Evolutionary conservation across 2,797 vertebrate genomes (phyloP).

Genomic region (Pampus argenteus): DNA sequence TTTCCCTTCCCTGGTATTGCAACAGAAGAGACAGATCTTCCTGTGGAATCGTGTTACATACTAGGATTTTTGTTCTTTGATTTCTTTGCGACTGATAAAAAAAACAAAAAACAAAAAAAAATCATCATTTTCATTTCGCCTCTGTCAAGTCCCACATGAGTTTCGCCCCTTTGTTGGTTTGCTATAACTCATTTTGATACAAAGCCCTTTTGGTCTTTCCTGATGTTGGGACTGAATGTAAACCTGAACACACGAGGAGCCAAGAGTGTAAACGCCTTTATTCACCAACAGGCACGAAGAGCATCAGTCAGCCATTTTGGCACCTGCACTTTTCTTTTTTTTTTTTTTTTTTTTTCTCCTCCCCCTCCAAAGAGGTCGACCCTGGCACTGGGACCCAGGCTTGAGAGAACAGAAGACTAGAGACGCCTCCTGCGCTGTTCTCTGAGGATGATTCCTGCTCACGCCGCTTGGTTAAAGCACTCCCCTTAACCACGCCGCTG

Average conservation of each 20-base stretch:
- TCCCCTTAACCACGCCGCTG: conserved; percentile 56
- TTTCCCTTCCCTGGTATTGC: conserved; percentile 33
- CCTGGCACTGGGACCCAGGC: conserved; percentile 51
- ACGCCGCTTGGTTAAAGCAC: conserved; percentile 77
- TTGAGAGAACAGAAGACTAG: conserved; percentile 54
- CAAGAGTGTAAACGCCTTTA: conserved; percentile 45
- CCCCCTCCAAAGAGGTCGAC: conserved; percentile 66
- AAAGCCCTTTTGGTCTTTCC: conserved; percentile 55
- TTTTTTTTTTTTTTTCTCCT: too few relatives aligned
- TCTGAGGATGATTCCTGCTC: conserved; percentile 69
- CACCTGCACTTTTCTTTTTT: conserved; percentile 71
- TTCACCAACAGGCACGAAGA: conserved; percentile 40
- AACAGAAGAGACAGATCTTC: conserved; percentile 47
- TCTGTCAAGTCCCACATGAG: conserved; percentile 36
- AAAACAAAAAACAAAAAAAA: too few relatives aligned
- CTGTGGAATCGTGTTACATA: conserved; percentile 38
- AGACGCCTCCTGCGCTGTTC: conserved; percentile 66
- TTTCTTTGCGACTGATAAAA: conserved; percentile 33
- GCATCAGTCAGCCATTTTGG: conserved; percentile 60
- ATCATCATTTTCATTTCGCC: conserved; percentile 28
- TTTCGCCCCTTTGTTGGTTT: conserved; percentile 32
- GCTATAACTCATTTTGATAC: conserved; percentile 50
- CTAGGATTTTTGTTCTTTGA: not conserved
- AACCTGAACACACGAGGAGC: conserved; percentile 62
- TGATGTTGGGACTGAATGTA: conserved; percentile 79